Base-by-base conservation (phyloP, 2,113 vertebrate genomes). In the Laticauda laticaudata region DNA sequence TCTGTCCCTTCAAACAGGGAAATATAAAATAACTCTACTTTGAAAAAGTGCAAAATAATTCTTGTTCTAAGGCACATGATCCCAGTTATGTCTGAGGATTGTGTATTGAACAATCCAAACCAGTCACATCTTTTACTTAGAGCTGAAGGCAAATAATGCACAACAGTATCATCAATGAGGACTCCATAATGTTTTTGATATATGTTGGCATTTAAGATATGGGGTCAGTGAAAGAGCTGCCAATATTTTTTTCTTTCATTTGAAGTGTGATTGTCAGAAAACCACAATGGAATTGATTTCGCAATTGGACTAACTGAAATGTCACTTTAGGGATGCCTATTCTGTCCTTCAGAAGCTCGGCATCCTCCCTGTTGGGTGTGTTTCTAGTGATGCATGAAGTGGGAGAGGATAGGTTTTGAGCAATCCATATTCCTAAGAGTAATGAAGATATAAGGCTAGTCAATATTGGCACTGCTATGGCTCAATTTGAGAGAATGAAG, bases 401-500 rank as follows among this genome's bases (percentile, higher is more conserved):
- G 45, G 55, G 10, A 11, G 53, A 64, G 1, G 3, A 81, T 75
- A 88, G 92, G 64, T 0, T 0, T 53, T 54, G 45, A 92, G 90
- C 54, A 88, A 94, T 4, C 14, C 23, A 53, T 89, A 95, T 94
- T 91, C 88, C 54, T 94, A 90, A 39, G 59, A 29, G 3, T 91
- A 95, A 43, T 93, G 53, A 94, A 94, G 87, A 88, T 85, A 64
- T 94, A 61, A 0, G 56, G 91, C 55, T 39, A 94, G 88, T 29
- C 12, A 93, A 1, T 92, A 89, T 94, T 14, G 91, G 57, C 21
- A 90, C 93, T 95, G 86, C 64, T 86, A 0, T 92, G 75, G 92
- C 91, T 92, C 3, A 51, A 48, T 75, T 93, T 91, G 91, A 88
- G 14, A 29, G 56, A 93, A 93, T 94, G 23, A 96, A 94, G 87